phyloP scores from a whole-genome alignment of 2,113 vertebrate species.

The Sander lucioperca region DNA sequence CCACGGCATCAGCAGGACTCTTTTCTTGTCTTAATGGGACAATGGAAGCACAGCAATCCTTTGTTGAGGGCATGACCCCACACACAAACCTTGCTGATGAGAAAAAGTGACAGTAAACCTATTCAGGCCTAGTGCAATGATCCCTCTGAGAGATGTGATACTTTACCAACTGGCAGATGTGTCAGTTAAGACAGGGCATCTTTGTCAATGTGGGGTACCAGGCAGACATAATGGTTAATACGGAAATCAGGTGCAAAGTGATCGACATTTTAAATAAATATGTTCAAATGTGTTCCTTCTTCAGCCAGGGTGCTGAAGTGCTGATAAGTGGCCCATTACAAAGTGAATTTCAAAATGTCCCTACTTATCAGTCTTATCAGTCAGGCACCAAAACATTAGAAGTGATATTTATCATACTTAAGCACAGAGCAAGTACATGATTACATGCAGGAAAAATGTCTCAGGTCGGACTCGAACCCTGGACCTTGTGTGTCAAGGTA shows the following conservation, averaged over 20 bases:
- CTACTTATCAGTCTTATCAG: background rate
- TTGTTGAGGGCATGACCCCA: constrained; percentile 72
- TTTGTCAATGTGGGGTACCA: background rate
- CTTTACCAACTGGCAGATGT: constrained; percentile 51
- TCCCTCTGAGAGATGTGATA: constrained; percentile 53
- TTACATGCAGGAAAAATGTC: too few species aligned
- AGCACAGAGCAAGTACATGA: background rate
- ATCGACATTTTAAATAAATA: background rate
- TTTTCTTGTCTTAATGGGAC: constrained; percentile 76
- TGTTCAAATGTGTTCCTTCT: background rate
- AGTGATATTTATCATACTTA: background rate
- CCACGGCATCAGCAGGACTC: constrained; percentile 72
- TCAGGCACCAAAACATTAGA: background rate
- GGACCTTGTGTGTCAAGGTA: too few species aligned
- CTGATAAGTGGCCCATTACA: background rate
- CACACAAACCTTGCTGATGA: constrained; percentile 68
- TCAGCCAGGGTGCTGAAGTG: too few species aligned
- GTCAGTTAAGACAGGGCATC: background rate
- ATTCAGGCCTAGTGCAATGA: constrained; percentile 61
- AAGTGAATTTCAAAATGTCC: background rate
- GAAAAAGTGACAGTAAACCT: constrained; percentile 77
- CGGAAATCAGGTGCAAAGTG: background rate
- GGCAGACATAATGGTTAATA: background rate
- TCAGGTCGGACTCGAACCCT: too few species aligned
- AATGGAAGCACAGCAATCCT: constrained; percentile 64